These are phyloP conservation scores for Netta rufina DNA, from an alignment of 2,797 vertebrate species.

Conservation along the genomic window DNA sequence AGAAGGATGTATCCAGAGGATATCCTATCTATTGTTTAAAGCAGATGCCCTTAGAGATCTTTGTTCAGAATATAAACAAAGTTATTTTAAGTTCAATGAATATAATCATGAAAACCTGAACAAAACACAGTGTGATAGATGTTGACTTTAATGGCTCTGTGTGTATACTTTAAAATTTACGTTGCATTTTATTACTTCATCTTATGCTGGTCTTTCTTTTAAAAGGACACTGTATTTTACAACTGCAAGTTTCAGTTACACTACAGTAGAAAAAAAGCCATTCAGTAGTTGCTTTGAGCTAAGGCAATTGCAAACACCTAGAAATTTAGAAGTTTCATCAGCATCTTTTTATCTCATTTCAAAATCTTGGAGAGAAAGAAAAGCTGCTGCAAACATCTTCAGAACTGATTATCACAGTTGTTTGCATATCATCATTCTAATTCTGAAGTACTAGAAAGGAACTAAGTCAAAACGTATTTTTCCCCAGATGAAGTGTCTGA, in stretches of 20 bases:
- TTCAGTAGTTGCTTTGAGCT: background rate
- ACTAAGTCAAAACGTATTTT: background rate
- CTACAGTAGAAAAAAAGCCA: background rate
- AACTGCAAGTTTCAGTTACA: background rate
- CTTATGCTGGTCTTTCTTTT: background rate
- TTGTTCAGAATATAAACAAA: background rate
- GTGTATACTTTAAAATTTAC: background rate
- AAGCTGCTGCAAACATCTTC: background rate
- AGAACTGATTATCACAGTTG: background rate
- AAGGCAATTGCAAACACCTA: background rate
- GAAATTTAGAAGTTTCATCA: background rate
- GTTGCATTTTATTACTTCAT: background rate
- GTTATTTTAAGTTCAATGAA: background rate
- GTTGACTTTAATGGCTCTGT: background rate
- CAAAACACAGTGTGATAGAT: background rate
- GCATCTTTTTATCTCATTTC: background rate
- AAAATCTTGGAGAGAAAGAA: background rate
- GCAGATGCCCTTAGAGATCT: background rate
- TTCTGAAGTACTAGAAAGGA: background rate
- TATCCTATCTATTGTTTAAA: background rate
- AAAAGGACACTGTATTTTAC: background rate
- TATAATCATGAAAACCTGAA: background rate
- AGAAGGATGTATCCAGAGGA: background rate
- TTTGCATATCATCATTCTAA: background rate
- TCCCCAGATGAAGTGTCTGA: background rate